phyloP scores from a whole-genome alignment of 2,797 vertebrate genomes.

The Hydrocynus forskahlii region DNA sequence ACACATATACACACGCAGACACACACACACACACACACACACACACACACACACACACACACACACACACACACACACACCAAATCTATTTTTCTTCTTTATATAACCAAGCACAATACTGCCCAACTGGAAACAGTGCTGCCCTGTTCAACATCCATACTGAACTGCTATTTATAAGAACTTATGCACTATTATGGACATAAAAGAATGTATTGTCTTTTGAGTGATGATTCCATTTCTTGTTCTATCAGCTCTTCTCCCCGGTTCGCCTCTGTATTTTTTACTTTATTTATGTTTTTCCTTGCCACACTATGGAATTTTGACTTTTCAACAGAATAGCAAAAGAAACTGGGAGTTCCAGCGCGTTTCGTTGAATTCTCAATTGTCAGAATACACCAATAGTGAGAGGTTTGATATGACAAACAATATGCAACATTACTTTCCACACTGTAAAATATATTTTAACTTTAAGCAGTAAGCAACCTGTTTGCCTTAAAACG shows the following conservation, averaged over 20 bases:
- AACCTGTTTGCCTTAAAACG: too few relatives aligned
- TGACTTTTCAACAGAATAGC: slow-evolving; percentile 47
- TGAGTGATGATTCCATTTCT: slow-evolving; percentile 37
- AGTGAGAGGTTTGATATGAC: not conserved
- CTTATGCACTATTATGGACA: slow-evolving; percentile 62
- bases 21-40: too few relatives aligned
- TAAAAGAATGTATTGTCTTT: slow-evolving; percentile 60
- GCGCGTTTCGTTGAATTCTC: not conserved
- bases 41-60: slow-evolving; percentile 25
- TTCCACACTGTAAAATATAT: not conserved
- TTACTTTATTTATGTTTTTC: slow-evolving; percentile 24
- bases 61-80: slow-evolving; percentile 39
- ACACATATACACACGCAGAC: too few relatives aligned
- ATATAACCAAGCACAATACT: slow-evolving; percentile 63
- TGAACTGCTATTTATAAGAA: slow-evolving; percentile 53
- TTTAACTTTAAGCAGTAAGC: too few relatives aligned
- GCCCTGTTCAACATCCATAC: slow-evolving; percentile 53
- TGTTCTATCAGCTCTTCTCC: slow-evolving; percentile 27
- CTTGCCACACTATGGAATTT: slow-evolving; percentile 36
- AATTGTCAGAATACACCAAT: not conserved
- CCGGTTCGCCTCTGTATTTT: not conserved
- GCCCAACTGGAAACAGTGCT: slow-evolving; percentile 58
- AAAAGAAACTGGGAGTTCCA: slow-evolving; percentile 1
- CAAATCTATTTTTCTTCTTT: slow-evolving; percentile 38
- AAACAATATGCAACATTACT: not conserved